Conservation (phyloP, 2,113 vertebrate genomes). For the Ageneiosus marmoratus region DNA sequence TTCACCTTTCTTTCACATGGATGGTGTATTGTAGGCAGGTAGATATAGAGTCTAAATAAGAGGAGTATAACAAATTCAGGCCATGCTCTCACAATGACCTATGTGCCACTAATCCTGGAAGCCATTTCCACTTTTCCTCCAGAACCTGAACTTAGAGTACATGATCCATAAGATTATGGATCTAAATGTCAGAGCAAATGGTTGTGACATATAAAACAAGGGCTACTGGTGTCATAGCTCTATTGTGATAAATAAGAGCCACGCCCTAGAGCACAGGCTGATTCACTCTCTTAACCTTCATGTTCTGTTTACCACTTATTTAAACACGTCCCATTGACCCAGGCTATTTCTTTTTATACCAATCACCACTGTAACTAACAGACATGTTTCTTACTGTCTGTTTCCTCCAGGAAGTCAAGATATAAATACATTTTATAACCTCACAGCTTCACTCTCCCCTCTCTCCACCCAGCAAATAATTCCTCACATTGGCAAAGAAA, state of each 20-base stretch:
- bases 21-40: not conserved
- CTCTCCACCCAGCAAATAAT: not conserved
- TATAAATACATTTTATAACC: not conserved
- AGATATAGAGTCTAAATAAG: conserved; percentile 6
- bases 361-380: too few species aligned
- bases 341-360: not conserved
- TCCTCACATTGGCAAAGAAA: conserved; percentile 1
- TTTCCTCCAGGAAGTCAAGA: not conserved
- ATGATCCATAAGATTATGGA: conserved; percentile 24
- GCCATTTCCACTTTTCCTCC: not conserved
- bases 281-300: not conserved
- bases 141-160: not conserved
- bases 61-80: conserved; percentile 12
- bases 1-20: not conserved
- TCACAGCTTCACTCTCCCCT: not conserved
- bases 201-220: conserved; percentile 6
- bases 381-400: not conserved
- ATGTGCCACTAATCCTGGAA: not conserved
- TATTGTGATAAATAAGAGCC: conserved; percentile 40
- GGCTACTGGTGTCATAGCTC: not conserved
- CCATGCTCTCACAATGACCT: not conserved
- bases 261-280: conserved; percentile 18
- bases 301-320: not conserved
- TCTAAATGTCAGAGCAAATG: conserved; percentile 26
- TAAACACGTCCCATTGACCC: not conserved